Percentiles rank a stretch among this genome's conserved stretches.
Evolutionary conservation across 2,113 vertebrate species (phyloP).

Genomic region (Anoura caudifer): DNA sequence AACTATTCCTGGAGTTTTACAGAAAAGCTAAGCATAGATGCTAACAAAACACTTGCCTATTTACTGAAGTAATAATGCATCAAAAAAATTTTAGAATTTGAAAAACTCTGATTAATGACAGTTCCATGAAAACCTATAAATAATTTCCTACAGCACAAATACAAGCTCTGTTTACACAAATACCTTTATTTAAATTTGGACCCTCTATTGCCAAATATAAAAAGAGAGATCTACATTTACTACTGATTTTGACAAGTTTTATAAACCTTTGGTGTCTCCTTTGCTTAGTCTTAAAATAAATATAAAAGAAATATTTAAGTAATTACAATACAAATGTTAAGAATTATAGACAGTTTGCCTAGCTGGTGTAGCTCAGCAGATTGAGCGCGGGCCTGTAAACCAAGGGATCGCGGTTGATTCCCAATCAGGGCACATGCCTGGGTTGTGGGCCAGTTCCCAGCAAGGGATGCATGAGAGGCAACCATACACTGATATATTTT

Average conservation of each 20-base stretch:
- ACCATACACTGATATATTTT: too few species aligned
- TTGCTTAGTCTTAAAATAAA: conserved; percentile 19
- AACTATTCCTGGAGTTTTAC: not conserved
- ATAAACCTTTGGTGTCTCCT: not conserved
- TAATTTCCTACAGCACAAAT: not conserved
- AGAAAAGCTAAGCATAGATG: not conserved
- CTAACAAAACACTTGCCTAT: not conserved
- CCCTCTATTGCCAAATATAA: not conserved
- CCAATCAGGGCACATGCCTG: too few species aligned
- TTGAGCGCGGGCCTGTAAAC: too few species aligned
- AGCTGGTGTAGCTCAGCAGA: too few species aligned
- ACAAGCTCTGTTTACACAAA: conserved; percentile 6
- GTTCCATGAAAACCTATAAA: not conserved
- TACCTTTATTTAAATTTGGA: not conserved
- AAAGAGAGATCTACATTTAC: not conserved
- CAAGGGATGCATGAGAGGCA: too few species aligned
- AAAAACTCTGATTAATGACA: not conserved
- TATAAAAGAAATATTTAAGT: not conserved
- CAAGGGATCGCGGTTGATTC: too few species aligned
- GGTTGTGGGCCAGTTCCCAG: too few species aligned
- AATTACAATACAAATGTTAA: conserved; percentile 30
- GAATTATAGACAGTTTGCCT: not conserved
- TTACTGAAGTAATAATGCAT: not conserved
- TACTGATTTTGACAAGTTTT: not conserved
- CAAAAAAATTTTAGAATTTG: not conserved